These are phyloP conservation scores for Eulithis prunata DNA, from an alignment of 2,888 invertebrate species.

Conservation along the genomic window DNA sequence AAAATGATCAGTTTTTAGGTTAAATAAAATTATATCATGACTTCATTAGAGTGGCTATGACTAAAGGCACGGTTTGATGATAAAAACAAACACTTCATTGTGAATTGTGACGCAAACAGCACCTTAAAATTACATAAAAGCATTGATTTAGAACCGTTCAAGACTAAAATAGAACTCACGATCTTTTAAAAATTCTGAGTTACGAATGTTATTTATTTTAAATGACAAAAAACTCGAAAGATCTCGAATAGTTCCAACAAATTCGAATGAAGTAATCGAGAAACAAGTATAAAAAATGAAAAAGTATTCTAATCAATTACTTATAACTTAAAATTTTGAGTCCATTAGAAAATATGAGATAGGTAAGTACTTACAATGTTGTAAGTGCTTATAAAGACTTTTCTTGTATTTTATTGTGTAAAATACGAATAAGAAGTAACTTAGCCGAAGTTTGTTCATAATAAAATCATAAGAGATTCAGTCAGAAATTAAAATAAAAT, in stretches of 20 bases:
- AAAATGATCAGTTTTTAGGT: not conserved
- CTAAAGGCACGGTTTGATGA: slow-evolving; percentile 23
- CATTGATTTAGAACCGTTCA: not conserved
- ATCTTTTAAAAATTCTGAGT: no score
- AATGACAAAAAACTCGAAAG: no score
- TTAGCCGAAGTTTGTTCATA: not conserved
- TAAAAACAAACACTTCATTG: slow-evolving; percentile 4
- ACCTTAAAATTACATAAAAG: slow-evolving; percentile 18
- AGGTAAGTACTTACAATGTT: no score
- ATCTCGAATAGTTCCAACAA: no score
- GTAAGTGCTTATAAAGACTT: not conserved
- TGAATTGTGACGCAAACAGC: slow-evolving; percentile 32
- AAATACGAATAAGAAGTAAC: not conserved
- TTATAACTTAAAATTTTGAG: no score
- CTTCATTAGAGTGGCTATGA: slow-evolving; percentile 2
- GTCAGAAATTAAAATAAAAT: not conserved
- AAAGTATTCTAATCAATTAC: no score
- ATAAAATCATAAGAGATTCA: slow-evolving; percentile 3
- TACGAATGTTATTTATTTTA: no score
- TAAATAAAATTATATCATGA: slow-evolving; percentile 1
- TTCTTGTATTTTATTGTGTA: no score
- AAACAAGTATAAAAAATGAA: no score
- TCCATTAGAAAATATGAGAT: no score
- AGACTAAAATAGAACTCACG: not conserved
- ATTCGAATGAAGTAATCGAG: no score